Conservation (phyloP, 2,888 invertebrate genomes). For the Tryphoninae sp. region DNA sequence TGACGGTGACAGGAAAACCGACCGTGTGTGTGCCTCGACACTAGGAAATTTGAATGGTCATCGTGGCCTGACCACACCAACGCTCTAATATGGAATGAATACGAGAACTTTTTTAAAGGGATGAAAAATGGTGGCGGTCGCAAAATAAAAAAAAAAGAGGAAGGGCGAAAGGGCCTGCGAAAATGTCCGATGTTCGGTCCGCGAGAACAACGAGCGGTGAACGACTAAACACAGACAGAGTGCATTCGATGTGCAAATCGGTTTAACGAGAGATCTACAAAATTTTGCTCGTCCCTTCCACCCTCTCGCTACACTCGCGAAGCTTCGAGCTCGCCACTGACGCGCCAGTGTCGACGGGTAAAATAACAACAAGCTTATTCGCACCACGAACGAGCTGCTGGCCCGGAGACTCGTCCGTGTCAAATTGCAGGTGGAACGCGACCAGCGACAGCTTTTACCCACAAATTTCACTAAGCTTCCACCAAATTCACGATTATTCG, state of each 20-base stretch:
- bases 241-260: conserved; percentile 78
- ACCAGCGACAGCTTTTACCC: not conserved
- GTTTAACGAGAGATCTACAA: conserved; percentile 72
- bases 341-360: conserved; percentile 60
- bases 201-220: conserved; percentile 36
- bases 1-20: conserved; percentile 49
- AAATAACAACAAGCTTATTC: conserved; percentile 74
- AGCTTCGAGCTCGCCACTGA: conserved; percentile 53
- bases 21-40: conserved; percentile 28
- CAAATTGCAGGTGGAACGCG: conserved; percentile 16
- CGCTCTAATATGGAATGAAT: not conserved
- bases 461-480: conserved; percentile 2
- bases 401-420: not conserved
- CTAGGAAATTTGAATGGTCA: conserved; percentile 35
- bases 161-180: conserved; percentile 66
- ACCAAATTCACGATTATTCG: conserved; percentile 32
- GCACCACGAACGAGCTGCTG: conserved; percentile 46
- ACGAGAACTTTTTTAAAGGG: conserved; percentile 20
- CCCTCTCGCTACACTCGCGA: conserved; percentile 29
- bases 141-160: conserved; percentile 23
- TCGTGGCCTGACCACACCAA: conserved; percentile 35
- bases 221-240: conserved; percentile 56
- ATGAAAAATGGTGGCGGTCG: conserved; percentile 24
- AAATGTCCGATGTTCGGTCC: conserved; percentile 70
- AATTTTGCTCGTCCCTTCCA: conserved; percentile 32